Base-by-base conservation (phyloP, 2,113 vertebrate species). In the Menidia beryllina region DNA sequence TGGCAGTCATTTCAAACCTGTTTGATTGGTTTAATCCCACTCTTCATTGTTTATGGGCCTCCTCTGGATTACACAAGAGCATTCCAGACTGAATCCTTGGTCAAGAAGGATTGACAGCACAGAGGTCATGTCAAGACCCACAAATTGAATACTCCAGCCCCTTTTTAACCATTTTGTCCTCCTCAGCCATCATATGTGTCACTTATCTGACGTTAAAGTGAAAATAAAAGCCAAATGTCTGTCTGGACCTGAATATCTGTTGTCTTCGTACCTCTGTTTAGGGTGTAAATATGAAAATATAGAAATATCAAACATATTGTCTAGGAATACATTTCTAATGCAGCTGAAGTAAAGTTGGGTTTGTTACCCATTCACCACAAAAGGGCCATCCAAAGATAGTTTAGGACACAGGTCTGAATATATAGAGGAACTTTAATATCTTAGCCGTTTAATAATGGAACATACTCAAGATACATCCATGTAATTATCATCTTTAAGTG, bases 11-110 rank as follows among this genome's bases (percentile, higher is more conserved):
- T 49, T 24, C 24, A 5, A 50, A 39, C 20, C 15, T 50, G 60
- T 43, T 80, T 52, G 47, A 69, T 50, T 36, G 65, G 15, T 72
- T 81, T 47, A 27, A 69, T 54, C 11, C 5, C 34, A 54, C 47
- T 47, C 30, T 58, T 38, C 2, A 38, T 34, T 61, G 71, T 72
- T 62, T 63, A 10, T 56, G 23, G 10, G 47, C 48, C 23, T 69
- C 7, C 24, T 49, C 51, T 25, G 13, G 26, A 5, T 25, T 45
- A 21, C 21, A 56, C 11, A 19, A 57, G 41, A 69, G 66, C 50
- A 75, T 62, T 45, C 19, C 24, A 21, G 70, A 12, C 2, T 21
- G 20, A 64, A 52, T 53, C 0, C 36, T 21, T 25, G 52, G 63
- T 47, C 60, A 76, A 39, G 63, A 47, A 3, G 36, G n/a, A n/a